Percentiles rank a stretch among this genome's conserved stretches.
phyloP scores from a whole-genome alignment of 2,888 invertebrate species.

The Stenichneumon culpator region DNA sequence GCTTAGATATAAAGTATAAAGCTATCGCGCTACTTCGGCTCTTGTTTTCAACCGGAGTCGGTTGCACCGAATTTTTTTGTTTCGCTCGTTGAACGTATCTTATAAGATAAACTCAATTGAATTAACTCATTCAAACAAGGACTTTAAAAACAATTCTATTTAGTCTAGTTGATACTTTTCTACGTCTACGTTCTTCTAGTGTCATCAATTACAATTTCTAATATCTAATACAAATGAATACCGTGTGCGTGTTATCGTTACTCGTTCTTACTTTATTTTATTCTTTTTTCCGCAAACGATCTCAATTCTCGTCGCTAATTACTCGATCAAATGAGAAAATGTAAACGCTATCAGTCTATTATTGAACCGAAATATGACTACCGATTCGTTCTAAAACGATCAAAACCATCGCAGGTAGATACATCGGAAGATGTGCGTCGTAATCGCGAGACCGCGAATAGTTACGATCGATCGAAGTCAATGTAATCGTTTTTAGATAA shows the following conservation, averaged over 20 bases:
- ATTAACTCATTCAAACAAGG: constrained; percentile 52
- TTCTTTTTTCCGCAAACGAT: constrained; percentile 33
- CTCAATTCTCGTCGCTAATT: constrained; percentile 70
- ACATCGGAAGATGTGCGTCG: not conserved
- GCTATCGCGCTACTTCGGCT: constrained; percentile 43
- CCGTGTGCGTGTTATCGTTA: constrained; percentile 73
- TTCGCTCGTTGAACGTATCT: constrained; percentile 17
- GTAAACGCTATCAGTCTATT: constrained; percentile 80
- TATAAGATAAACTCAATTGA: constrained; percentile 33
- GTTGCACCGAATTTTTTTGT: constrained; percentile 49
- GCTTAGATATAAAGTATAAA: constrained; percentile 51
- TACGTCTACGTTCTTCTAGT: constrained; percentile 62
- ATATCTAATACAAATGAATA: constrained; percentile 79
- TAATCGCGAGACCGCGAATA: not conserved
- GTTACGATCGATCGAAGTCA: constrained; percentile 22
- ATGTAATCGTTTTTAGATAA: constrained; percentile 14
- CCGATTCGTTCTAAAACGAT: not conserved
- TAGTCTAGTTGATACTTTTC: constrained; percentile 55
- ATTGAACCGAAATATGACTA: constrained; percentile 68
- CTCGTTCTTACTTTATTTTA: constrained; percentile 52
- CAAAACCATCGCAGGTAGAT: not conserved
- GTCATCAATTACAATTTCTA: constrained; percentile 72
- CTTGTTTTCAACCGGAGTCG: constrained; percentile 13
- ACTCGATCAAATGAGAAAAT: constrained; percentile 71
- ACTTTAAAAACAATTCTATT: constrained; percentile 44